These are phyloP conservation scores for Ctenosaura bakeri DNA, from an alignment of 2,797 vertebrate species.

Conservation along the genomic window DNA sequence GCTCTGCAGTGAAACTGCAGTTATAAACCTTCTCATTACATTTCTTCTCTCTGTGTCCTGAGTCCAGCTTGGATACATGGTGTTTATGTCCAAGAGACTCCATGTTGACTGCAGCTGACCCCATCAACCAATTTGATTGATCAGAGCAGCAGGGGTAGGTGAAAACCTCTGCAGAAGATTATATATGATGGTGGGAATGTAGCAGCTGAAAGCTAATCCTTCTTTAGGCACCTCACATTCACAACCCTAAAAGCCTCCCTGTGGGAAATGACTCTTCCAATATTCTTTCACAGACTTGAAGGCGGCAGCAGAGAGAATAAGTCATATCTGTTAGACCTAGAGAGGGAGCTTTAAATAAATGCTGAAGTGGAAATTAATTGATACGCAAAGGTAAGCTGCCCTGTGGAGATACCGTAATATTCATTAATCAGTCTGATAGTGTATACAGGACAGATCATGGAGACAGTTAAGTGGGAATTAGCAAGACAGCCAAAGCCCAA, in stretches of 20 bases:
- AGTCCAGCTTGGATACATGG: background rate
- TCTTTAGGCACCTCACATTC: background rate
- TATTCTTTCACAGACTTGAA: background rate
- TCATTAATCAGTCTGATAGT: background rate
- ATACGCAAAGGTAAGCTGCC: background rate
- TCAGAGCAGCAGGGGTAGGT: conserved; percentile 1
- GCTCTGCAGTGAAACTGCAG: background rate
- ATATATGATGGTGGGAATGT: background rate
- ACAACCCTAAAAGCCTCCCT: background rate
- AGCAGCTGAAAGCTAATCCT: conserved; percentile 31
- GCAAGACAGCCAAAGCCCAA: conserved; percentile 15
- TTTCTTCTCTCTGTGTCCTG: background rate
- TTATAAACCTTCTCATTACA: background rate
- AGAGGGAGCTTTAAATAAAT: background rate
- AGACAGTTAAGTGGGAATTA: background rate
- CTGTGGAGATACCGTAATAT: background rate
- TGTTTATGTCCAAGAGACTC: background rate
- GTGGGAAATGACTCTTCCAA: background rate
- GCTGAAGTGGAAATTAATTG: background rate
- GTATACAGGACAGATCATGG: background rate
- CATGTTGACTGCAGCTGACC: conserved; percentile 4
- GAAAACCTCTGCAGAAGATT: background rate
- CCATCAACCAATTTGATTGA: conserved; percentile 27
- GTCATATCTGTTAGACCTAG: background rate
- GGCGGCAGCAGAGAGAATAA: background rate